These are phyloP conservation scores for Fragum whitleyi DNA, from an alignment of 2,888 invertebrate genomes.

Conservation along the genomic window DNA sequence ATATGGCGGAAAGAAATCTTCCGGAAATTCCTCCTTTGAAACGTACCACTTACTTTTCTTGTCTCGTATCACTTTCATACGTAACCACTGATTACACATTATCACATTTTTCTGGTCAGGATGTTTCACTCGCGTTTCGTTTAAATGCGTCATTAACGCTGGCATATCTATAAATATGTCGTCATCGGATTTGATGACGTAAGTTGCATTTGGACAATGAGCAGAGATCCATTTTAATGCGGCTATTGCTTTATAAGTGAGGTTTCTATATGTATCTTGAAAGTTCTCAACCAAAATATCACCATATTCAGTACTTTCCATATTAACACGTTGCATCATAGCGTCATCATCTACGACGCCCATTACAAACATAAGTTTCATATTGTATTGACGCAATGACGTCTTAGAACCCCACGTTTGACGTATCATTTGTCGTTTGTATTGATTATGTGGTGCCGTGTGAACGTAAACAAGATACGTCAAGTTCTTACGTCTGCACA, in stretches of 20 bases:
- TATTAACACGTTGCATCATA: conserved; percentile 74
- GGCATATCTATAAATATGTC: conserved; percentile 87
- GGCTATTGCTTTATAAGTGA: conserved; percentile 86
- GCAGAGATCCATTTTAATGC: conserved; percentile 85
- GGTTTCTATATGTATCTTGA: conserved; percentile 85
- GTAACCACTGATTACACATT: conserved; percentile 84
- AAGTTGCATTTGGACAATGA: conserved; percentile 82
- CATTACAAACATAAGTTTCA: conserved; percentile 82
- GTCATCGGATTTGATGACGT: conserved; percentile 86
- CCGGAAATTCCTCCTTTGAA: conserved; percentile 83
- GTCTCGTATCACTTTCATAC: conserved; percentile 85
- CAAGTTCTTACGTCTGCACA: conserved; percentile 70
- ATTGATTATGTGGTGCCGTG: conserved; percentile 82
- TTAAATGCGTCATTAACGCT: conserved; percentile 71
- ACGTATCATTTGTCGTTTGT: conserved; percentile 80
- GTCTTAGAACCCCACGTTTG: conserved; percentile 82
- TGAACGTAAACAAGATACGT: conserved; percentile 83
- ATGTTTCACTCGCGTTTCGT: conserved; percentile 51
- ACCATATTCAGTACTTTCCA: conserved; percentile 80
- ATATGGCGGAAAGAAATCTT: conserved; percentile 85
- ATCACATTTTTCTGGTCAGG: conserved; percentile 71
- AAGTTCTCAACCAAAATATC: conserved; percentile 85
- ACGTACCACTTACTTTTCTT: conserved; percentile 85
- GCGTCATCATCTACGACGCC: conserved; percentile 72
- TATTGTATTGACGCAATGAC: conserved; percentile 70